A percentile compares a stretch with the other conserved stretches of the same genome.
Conservation (phyloP, 2,113 vertebrate genomes). For the Bambusicola thoracicus region DNA sequence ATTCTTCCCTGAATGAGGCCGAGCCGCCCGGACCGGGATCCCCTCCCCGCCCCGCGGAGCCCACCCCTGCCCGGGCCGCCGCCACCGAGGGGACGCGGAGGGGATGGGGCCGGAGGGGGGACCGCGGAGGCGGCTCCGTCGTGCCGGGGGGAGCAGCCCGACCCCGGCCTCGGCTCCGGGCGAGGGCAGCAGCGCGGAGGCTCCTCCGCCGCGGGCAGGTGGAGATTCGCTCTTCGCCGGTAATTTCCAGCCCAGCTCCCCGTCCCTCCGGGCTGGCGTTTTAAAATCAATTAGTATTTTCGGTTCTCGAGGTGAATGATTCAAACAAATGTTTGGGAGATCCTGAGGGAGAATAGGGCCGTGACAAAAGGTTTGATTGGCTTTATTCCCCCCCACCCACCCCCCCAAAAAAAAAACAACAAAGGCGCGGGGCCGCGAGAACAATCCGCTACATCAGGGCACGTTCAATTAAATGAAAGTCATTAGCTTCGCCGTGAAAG, state of each 20-base stretch:
- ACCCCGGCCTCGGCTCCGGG: not conserved
- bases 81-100: slow-evolving; percentile 38
- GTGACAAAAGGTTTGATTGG: slow-evolving; percentile 72
- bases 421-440: slow-evolving; percentile 61
- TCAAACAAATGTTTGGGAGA: slow-evolving; percentile 73
- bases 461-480: slow-evolving; percentile 70
- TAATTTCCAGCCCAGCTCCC: slow-evolving; percentile 65
- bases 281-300: slow-evolving; percentile 86
- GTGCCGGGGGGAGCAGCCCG: not conserved
- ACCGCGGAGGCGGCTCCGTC: not conserved
- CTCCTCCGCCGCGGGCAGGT: slow-evolving; percentile 77
- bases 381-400: slow-evolving; percentile 51
- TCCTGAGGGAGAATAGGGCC: slow-evolving; percentile 73
- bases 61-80: slow-evolving; percentile 48
- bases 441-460: slow-evolving; percentile 74
- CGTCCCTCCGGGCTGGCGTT: slow-evolving; percentile 76
- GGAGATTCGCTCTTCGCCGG: slow-evolving; percentile 75
- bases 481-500: slow-evolving; percentile 61
- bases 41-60: slow-evolving; percentile 48
- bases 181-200: slow-evolving; percentile 34
- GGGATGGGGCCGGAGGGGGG: not conserved
- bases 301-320: slow-evolving; percentile 75
- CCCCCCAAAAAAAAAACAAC: slow-evolving; percentile 5
- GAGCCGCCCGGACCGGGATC: slow-evolving; percentile 73
- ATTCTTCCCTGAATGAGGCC: slow-evolving; percentile 85